Evolutionary conservation across 2,797 vertebrate genomes (phyloP).

Genomic region (Chelonia mydas): DNA sequence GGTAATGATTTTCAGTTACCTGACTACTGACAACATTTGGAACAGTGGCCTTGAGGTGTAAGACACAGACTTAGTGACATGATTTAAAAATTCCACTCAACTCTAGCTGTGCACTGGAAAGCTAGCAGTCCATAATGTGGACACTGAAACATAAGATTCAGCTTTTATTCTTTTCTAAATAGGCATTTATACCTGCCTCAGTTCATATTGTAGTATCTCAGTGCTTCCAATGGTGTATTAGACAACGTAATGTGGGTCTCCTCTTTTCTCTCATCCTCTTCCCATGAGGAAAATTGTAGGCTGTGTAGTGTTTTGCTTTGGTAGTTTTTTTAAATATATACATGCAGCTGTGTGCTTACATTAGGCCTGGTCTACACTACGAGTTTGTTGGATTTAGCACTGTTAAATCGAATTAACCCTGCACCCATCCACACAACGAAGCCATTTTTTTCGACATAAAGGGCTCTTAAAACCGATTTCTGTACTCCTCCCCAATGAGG

Average conservation of each 20-base stretch:
- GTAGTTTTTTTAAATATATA: neutral
- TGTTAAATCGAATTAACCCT: too few relatives aligned
- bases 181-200: too few relatives aligned
- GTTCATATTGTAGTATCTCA: neutral
- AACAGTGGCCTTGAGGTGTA: neutral
- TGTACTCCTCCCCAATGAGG: too few relatives aligned
- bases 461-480: too few relatives aligned
- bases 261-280: neutral
- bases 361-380: too few relatives aligned
- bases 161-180: neutral
- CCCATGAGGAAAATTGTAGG: neutral
- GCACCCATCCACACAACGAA: too few relatives aligned
- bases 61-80: neutral
- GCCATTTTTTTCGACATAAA: too few relatives aligned
- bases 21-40: neutral
- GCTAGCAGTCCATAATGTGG: neutral
- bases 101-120: neutral
- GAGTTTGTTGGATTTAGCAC: too few relatives aligned
- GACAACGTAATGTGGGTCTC: neutral
- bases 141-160: neutral
- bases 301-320: accelerated
- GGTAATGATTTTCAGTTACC: neutral
- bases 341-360: neutral
- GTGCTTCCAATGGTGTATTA: neutral
- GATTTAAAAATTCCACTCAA: neutral